Base-by-base conservation (phyloP, 2,888 invertebrate genomes). In the Carcina quercana region DNA sequence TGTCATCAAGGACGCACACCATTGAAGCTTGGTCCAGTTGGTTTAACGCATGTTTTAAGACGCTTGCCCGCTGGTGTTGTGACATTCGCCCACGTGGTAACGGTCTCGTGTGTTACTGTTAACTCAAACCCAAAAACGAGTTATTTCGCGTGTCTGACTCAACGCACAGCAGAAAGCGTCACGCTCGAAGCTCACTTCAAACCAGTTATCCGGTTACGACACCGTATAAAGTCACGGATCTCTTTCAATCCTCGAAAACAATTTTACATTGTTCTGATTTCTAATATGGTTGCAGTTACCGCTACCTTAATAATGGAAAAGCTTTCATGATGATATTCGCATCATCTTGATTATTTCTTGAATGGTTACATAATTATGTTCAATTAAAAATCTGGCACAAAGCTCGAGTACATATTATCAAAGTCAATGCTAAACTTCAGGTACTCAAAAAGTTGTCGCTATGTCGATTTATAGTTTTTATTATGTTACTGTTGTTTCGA, bases 21-120 rank as follows among this genome's bases (percentile, higher is more conserved):
- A 15, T 25, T 15, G 5, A n/a, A 20, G 5, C 4, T 4, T 14
- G 13, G 7, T 32, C 6, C 14, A 24, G 28, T 28, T 28, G 24
- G 19, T 30, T 19, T 25, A 30, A 34, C 24, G 15, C 24, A 30
- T 27, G 15, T 22, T 22, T 28, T 30, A 13, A 10, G 26, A 7
- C 45, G 53, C 50, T 53, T 50, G 50, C 40, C 34, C 34, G 47
- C 53, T 51, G 47, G 56, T 53, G 51, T 62, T 53, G 58, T 50
- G 60, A 61, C 59, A 63, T 47, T 52, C 60, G 60, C 69, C 70
- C 63, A 75, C 78, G 59, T 56, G 52, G 45, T 76, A 78, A 78
- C 76, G 72, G 75, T 72, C 51, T 50, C 45, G 49, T 60, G 61
- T 58, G 50, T 63, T 74, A 75, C 73, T 71, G 73, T 73, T 73